Evolutionary conservation across 2,113 vertebrate genomes (phyloP).

Genomic region (Rhizomys pruinosus): DNA sequence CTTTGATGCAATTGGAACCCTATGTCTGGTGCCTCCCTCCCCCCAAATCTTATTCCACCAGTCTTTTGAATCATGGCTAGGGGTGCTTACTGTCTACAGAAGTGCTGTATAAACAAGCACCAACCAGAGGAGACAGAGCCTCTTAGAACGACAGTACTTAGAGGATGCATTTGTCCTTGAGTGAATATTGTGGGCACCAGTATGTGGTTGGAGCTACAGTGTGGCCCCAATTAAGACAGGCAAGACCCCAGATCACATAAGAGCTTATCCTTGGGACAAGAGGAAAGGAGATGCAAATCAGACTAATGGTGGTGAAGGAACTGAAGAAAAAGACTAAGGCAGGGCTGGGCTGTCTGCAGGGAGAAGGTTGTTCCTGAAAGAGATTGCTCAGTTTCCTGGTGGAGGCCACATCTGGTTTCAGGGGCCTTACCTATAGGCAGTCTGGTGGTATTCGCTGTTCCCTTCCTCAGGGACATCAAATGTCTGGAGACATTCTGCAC

Average conservation of each 20-base stretch:
- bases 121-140: not conserved
- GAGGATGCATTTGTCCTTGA: not conserved
- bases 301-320: too few relatives aligned
- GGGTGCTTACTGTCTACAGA: fast-evolving
- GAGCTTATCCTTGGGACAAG: too few relatives aligned
- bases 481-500: not conserved
- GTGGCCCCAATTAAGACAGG: fast-evolving
- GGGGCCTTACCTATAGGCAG: not conserved
- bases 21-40: not conserved
- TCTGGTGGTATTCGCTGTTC: not conserved
- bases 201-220: not conserved
- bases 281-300: too few relatives aligned
- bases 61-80: fast-evolving
- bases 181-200: not conserved
- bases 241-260: not conserved
- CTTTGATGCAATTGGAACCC: not conserved
- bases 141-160: not conserved
- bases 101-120: not conserved
- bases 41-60: fast-evolving
- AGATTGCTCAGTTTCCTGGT: fast-evolving
- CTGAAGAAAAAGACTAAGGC: too few relatives aligned
- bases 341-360: fast-evolving
- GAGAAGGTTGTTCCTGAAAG: too few relatives aligned
- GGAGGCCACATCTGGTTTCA: fast-evolving
- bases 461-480: not conserved